Evolutionary conservation across 2,888 invertebrate genomes (phyloP).

Genomic region (Hypercompe scribonia): DNA sequence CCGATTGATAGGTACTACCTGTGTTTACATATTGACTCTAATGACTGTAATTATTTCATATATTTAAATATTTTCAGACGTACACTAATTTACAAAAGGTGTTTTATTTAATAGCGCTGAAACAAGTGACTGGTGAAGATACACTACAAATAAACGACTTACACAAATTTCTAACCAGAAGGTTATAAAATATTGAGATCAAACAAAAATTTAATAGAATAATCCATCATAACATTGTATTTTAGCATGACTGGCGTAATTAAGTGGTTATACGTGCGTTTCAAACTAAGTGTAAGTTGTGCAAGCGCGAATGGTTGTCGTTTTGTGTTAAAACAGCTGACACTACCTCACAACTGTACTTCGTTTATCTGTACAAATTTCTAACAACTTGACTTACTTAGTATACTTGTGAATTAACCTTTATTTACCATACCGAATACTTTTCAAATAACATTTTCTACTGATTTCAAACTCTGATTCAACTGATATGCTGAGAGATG

Average conservation of each 20-base stretch:
- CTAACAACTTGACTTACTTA: slow-evolving; percentile 29
- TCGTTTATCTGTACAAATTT: slow-evolving; percentile 43
- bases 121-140: not conserved
- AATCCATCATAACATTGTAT: slow-evolving; percentile 10
- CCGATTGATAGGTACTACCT: not conserved
- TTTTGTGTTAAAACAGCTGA: slow-evolving; percentile 32
- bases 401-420: slow-evolving; percentile 29
- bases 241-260: slow-evolving; percentile 30
- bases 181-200: not conserved
- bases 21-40: not conserved
- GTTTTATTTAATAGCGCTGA: not conserved
- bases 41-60: not conserved
- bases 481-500: too few species aligned
- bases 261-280: slow-evolving; percentile 35
- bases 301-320: slow-evolving; percentile 29
- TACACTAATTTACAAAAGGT: not conserved
- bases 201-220: not conserved
- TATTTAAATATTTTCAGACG: not conserved
- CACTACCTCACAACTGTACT: slow-evolving; percentile 38
- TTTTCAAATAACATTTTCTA: not conserved
- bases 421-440: not conserved
- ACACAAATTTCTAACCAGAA: not conserved
- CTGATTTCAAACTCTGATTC: not conserved
- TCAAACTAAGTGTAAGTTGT: slow-evolving; percentile 31
- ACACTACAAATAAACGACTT: not conserved